Evolutionary conservation across 2,113 vertebrate species (phyloP).

Genomic region (Gallinago undulata): DNA sequence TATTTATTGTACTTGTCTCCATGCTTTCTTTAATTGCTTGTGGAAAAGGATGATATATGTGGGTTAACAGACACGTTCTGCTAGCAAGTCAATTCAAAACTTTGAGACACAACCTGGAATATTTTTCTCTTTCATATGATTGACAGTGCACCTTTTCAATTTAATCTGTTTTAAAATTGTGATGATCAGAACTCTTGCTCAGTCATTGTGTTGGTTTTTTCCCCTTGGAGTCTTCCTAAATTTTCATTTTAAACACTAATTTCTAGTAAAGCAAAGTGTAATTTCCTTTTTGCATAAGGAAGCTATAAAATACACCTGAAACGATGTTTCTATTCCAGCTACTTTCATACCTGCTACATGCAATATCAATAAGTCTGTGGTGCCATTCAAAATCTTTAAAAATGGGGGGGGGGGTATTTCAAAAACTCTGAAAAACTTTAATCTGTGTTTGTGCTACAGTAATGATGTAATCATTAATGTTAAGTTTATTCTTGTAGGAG

Average conservation of each 20-base stretch:
- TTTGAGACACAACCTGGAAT: not conserved
- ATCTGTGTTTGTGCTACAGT: not conserved
- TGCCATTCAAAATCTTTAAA: not conserved
- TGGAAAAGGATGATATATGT: not conserved
- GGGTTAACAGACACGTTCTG: not conserved
- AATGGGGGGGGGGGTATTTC: not conserved
- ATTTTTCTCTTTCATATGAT: not conserved
- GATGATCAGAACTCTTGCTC: not conserved
- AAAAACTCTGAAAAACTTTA: not conserved
- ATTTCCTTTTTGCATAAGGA: accelerated
- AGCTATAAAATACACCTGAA: not conserved
- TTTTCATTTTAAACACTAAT: not conserved
- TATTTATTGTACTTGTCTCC: not conserved
- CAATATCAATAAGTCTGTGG: not conserved
- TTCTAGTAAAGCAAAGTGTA: not conserved
- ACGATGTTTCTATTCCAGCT: not conserved
- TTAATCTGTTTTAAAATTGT: not conserved
- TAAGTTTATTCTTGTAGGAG: conserved; percentile 77
- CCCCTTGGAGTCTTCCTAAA: not conserved
- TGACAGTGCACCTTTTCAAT: not conserved
- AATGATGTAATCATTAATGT: not conserved
- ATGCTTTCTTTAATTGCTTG: not conserved
- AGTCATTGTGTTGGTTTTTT: not conserved
- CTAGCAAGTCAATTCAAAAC: not conserved
- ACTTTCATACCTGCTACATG: not conserved